phyloP scores from a whole-genome alignment of 2,797 vertebrate species.

The Ptychobarbus kaznakovi region DNA sequence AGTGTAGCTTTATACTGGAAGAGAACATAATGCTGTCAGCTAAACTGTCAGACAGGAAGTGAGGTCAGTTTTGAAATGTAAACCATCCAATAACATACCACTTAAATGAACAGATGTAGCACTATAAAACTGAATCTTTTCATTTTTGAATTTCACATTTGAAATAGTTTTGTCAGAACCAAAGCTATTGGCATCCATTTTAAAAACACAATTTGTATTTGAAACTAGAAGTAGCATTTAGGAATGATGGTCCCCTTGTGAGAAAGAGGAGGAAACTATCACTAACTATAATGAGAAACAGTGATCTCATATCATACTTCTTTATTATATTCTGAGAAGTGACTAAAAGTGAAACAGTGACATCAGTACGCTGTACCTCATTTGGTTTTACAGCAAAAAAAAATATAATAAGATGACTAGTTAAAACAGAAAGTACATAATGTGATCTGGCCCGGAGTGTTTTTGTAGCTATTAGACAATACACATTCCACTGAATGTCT shows the following conservation, averaged over 20 bases:
- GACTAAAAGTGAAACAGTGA: neutral
- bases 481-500: slow-evolving; percentile 5
- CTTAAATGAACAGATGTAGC: neutral
- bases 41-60: slow-evolving; percentile 56
- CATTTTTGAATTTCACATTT: neutral
- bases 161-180: no score
- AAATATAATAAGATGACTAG: neutral
- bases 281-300: neutral
- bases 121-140: neutral
- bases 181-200: no score
- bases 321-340: neutral
- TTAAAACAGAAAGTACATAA: neutral
- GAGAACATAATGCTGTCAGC: slow-evolving; percentile 57
- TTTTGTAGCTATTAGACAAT: slow-evolving; percentile 27
- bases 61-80: neutral
- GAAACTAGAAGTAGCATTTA: neutral
- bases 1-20: slow-evolving; percentile 74
- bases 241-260: neutral
- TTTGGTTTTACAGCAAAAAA: neutral
- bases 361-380: neutral
- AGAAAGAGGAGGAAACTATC: slow-evolving; percentile 5
- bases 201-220: no score
- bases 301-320: neutral
- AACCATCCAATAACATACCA: neutral
- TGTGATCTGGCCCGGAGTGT: neutral